Base-by-base conservation (phyloP, 2,113 vertebrate species). In the Ploceus nigricollis region DNA sequence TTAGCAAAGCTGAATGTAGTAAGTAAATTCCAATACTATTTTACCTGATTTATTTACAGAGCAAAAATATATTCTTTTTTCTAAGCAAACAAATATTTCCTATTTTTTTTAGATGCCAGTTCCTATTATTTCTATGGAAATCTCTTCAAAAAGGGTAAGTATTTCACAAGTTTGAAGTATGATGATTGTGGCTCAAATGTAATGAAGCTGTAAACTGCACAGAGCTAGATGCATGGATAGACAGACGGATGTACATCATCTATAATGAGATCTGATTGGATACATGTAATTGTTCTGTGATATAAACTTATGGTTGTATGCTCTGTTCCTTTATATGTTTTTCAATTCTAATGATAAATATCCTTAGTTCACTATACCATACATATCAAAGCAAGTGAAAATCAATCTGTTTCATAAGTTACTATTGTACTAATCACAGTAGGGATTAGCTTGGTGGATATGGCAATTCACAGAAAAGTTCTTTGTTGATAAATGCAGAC, bases 61-160 rank as follows among this genome's bases (percentile, higher is more conserved):
- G 3, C 11, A 83, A 81, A 85, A 73, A 72, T 0, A 8, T 16
- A 22, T 10, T 44, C 6, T 91, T 48, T 95, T 89, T 95, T 50
- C 17, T 94, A 96, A 90, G 10, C 15, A 76, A 85, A 56, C 11
- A 93, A 94, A 77, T 76, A 22, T 80, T 73, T 89, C 7, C 30
- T 96, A 28, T 66, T 88, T 95, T 94, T n/a, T 97, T 82, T 90
- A 99, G 99, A 97, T 98, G 64, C 98, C 98, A 48, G 97, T 97
- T 91, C 98, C 99, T 80, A 98, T 99, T 87, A 97, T 98, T 94
- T 98, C 99, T 94, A 98, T 99, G 97, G 98, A 99, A 92, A 99
- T 99, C 94, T 99, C 99, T 77, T 98, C 99, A 66, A 99, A 99
- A 98, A 98, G 99, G 97, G 99, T 99, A 98, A 98, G 99, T 95